phyloP scores from a whole-genome alignment of 2,113 vertebrate species.

The Gallinago paraguaiae region DNA sequence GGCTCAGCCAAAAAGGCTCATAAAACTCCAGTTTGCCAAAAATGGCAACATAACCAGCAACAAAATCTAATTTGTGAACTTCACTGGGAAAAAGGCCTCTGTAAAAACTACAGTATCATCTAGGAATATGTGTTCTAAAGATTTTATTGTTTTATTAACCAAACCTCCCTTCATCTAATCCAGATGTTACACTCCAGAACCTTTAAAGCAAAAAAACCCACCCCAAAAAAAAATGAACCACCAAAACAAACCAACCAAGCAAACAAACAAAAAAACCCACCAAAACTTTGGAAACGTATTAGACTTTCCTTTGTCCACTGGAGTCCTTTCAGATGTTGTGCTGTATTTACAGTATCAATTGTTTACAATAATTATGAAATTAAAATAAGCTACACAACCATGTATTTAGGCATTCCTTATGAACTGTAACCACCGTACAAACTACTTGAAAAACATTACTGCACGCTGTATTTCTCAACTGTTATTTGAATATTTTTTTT shows the following conservation, averaged over 20 bases:
- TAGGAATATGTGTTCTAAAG: neutral
- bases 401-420: conserved; percentile 2
- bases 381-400: conserved; percentile 20
- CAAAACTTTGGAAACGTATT: neutral
- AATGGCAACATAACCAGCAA: neutral
- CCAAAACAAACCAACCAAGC: no score
- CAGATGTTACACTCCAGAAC: neutral
- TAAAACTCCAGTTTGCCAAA: neutral
- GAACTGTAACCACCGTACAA: conserved; percentile 1
- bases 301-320: neutral
- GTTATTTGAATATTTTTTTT: neutral
- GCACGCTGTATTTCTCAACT: neutral
- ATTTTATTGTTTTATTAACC: neutral
- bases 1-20: neutral
- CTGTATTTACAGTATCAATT: neutral
- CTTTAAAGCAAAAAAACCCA: neutral
- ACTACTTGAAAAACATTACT: neutral
- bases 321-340: neutral
- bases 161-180: neutral
- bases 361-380: conserved; percentile 4
- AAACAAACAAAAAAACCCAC: no score
- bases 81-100: neutral
- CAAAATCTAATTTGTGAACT: conserved; percentile 34
- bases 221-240: neutral
- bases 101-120: conserved; percentile 20